Conservation (phyloP, 2,797 vertebrate species). For the Sphaeramia orbicularis region DNA sequence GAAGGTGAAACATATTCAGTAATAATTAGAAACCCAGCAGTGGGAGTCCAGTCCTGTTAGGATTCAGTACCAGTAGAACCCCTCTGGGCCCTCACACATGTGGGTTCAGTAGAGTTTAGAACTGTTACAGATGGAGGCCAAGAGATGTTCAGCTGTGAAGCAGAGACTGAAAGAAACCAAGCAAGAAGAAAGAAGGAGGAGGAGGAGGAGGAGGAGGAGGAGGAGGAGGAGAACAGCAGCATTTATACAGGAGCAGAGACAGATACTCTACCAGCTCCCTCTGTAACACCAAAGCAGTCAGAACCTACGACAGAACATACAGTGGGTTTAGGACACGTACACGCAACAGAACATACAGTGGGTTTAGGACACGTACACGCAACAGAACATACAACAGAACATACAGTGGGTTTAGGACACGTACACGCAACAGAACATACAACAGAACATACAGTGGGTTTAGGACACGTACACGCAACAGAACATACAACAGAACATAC, state of each 20-base stretch:
- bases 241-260: conserved; percentile 59
- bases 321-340: conserved; percentile 71
- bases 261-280: conserved; percentile 89
- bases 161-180: conserved; percentile 56
- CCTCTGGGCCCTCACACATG: conserved; percentile 50
- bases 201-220: too few relatives aligned
- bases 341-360: too few relatives aligned
- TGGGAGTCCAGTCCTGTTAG: conserved; percentile 50
- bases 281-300: conserved; percentile 87
- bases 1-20: conserved; percentile 61
- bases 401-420: too few relatives aligned
- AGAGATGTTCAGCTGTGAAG: conserved; percentile 71
- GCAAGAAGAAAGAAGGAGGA: conserved; percentile 63
- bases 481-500: too few relatives aligned
- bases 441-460: too few relatives aligned
- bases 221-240: too few relatives aligned
- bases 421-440: too few relatives aligned
- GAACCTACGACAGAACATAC: conserved; percentile 86
- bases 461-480: too few relatives aligned
- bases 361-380: too few relatives aligned
- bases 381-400: too few relatives aligned
- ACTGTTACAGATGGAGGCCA: too few relatives aligned
- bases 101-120: too few relatives aligned
- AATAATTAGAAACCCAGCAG: conserved; percentile 60
- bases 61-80: conserved; percentile 58